Conservation (phyloP, 2,113 vertebrate genomes). For the Tor tambroides region DNA sequence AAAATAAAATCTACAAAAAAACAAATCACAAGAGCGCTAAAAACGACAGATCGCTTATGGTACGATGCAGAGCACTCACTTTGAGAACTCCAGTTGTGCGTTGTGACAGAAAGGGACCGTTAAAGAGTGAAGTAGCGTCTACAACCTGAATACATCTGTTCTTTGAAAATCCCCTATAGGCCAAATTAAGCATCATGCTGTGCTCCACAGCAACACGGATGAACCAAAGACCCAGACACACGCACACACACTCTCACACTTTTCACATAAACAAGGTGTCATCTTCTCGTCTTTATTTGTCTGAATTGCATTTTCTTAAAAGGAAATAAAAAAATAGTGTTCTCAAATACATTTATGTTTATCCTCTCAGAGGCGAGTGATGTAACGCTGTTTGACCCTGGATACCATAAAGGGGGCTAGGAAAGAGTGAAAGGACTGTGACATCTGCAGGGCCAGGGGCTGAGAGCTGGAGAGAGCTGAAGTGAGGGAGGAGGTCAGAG, state of each 20-base stretch:
- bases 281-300: neutral
- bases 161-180: constrained; percentile 65
- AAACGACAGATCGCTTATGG: neutral
- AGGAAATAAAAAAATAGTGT: neutral
- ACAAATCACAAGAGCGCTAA: constrained; percentile 8
- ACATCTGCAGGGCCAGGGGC: constrained; percentile 72
- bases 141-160: constrained; percentile 65
- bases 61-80: neutral
- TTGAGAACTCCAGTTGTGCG: too few species aligned
- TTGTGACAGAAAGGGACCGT: constrained; percentile 31
- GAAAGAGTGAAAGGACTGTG: constrained; percentile 66
- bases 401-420: constrained; percentile 61
- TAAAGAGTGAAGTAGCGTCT: constrained; percentile 61
- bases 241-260: constrained; percentile 37
- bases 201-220: constrained; percentile 56
- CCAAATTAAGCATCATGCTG: constrained; percentile 66
- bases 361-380: constrained; percentile 60
- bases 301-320: constrained; percentile 32
- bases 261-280: constrained; percentile 23
- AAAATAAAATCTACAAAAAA: neutral
- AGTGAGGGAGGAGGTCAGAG: constrained; percentile 55
- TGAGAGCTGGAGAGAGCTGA: constrained; percentile 64
- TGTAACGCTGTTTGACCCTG: constrained; percentile 74
- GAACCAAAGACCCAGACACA: constrained; percentile 49
- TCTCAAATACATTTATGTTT: neutral